Conservation (phyloP, 2,113 vertebrate genomes). For the Clarias batrachus region DNA sequence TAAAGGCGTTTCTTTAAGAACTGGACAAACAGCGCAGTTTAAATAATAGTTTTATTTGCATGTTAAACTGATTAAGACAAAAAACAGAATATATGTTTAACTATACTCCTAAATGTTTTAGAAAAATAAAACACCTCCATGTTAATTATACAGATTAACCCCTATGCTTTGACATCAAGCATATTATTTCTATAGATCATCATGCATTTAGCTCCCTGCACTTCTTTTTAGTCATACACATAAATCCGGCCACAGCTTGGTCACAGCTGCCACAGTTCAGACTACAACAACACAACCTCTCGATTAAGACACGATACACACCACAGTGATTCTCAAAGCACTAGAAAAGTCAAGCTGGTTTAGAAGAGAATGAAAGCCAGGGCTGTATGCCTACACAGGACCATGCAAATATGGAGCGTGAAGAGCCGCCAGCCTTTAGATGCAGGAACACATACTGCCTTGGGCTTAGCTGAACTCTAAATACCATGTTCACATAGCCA, state of each 20-base stretch:
- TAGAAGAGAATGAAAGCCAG: constrained; percentile 16
- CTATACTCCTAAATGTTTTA: constrained; percentile 12
- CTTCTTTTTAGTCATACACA: constrained; percentile 40
- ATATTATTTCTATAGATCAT: constrained; percentile 41
- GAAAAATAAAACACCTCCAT: constrained; percentile 22
- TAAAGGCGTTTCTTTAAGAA: neutral
- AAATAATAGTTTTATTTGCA: constrained; percentile 22
- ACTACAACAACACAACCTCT: constrained; percentile 37
- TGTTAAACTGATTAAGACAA: constrained; percentile 21
- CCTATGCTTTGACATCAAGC: constrained; percentile 57
- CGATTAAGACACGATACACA: constrained; percentile 32
- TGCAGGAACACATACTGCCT: constrained; percentile 38
- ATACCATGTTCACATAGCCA: constrained; percentile 19
- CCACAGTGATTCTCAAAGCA: constrained; percentile 42
- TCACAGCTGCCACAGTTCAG: constrained; percentile 52
- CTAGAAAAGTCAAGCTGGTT: constrained; percentile 3
- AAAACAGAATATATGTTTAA: constrained; percentile 19
- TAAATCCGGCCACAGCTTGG: constrained; percentile 33
- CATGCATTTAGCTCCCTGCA: constrained; percentile 30
- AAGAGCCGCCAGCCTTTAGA: constrained; percentile 28
- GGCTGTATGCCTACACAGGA: constrained; percentile 25
- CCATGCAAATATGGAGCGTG: constrained; percentile 44
- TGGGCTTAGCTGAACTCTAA: constrained; percentile 33
- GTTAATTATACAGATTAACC: constrained; percentile 31
- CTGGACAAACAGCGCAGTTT: neutral